phyloP scores from a whole-genome alignment of 2,797 vertebrate species.

The Percopsis omiscomaycus region DNA sequence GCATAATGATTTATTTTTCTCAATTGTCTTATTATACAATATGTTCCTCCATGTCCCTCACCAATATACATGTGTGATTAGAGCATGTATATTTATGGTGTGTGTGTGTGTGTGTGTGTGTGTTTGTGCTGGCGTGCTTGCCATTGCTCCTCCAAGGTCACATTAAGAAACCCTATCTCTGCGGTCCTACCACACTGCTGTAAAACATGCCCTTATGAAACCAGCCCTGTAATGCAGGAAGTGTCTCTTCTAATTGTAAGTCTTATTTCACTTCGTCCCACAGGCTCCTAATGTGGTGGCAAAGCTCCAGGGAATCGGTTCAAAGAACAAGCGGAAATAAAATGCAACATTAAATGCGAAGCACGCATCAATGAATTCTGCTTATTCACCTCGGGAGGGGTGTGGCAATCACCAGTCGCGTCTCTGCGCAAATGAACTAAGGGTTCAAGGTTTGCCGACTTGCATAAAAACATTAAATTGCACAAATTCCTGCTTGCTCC shows the following conservation, averaged over 20 bases:
- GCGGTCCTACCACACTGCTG: conserved; percentile 44
- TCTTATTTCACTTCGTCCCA: conserved; percentile 54
- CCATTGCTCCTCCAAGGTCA: conserved; percentile 45
- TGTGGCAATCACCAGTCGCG: conserved; percentile 4
- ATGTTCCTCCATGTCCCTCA: neutral
- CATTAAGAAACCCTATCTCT: conserved; percentile 50
- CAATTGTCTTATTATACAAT: neutral
- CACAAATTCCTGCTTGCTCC: conserved; percentile 11
- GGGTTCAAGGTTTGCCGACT: neutral
- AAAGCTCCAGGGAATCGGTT: conserved; percentile 51
- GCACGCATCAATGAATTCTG: conserved; percentile 33
- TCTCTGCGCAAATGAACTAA: neutral
- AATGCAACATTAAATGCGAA: conserved; percentile 42
- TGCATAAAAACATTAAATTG: conserved; percentile 24
- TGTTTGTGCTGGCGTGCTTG: neutral
- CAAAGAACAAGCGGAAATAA: conserved; percentile 45
- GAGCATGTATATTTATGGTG: neutral
- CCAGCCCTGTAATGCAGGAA: conserved; percentile 46
- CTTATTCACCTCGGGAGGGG: conserved; percentile 24
- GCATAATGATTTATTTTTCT: too few relatives aligned
- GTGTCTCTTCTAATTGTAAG: conserved; percentile 59
- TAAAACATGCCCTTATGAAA: conserved; percentile 56
- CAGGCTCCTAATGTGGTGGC: conserved; percentile 33
- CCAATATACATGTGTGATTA: neutral
- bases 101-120: conserved; percentile 8